Evolutionary conservation across 37 sponge, comb jelly and placozoan species (phyloP), one percentile per base, ranked within the genome.

Genomic region (Theonella swinhoei): DNA sequence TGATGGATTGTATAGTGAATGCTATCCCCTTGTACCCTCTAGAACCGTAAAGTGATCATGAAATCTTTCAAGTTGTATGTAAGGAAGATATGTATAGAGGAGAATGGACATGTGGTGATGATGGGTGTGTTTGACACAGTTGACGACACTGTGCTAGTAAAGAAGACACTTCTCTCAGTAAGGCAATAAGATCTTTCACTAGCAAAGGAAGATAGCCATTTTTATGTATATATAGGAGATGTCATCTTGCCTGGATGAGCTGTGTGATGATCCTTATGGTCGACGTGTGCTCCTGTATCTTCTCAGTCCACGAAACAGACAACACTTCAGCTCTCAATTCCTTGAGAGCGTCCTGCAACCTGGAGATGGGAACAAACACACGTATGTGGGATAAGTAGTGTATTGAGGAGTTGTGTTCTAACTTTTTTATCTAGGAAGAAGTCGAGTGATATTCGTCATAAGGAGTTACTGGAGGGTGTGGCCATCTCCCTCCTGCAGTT

Each of bases 71-170:
- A 95, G 75, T 58, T 74, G 11, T 92, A 75, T 74, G 90, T 98
- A 25, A 89, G 77, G 78, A 96, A 98, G 79, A 95, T 98, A 38
- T 94, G 86, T 34, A 85, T 75, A 59, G 96, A 98, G 67, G 96
- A 95, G 72, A 87, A 96, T 72, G 96, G 99, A 9, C 92, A 95
- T 63, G 60, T 92, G 3, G 91, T 92, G 31, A 67, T 98, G 70
- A 72, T 94, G 68, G 94, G 90, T 28, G 33, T 94, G 36, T 98
- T 95, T 87, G 99, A 98, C 82, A 80, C 84, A 39, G 89, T 96
- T 5, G 99, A 98, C 85, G 99, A 98, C 87, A 98, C 99, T 47
- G 96, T 96, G 0, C 81, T 98, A 3, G 89, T 98, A 24, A 82
- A 42, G 77, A 98, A 98, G 68, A 74, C 87, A 0, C 33, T 98